Conservation (phyloP, 2,888 invertebrate species). For the Slavum lentiscoides region DNA sequence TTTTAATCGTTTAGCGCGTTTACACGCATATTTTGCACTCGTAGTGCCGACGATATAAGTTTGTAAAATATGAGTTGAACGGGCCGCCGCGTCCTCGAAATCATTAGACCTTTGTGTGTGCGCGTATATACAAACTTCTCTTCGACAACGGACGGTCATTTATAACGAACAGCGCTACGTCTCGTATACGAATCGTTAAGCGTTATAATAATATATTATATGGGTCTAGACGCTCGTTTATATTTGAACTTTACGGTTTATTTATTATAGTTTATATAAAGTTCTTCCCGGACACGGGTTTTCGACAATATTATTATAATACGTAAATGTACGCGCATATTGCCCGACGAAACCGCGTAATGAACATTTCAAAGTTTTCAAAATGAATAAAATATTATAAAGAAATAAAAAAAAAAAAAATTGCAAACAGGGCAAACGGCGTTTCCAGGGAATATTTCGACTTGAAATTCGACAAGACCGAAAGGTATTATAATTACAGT, state of each 20-base stretch:
- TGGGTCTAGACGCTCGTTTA: background rate
- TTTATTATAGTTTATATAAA: constrained; percentile 41
- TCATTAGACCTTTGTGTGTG: constrained; percentile 18
- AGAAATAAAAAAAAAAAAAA: background rate
- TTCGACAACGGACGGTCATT: constrained; percentile 25
- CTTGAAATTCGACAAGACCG: no score
- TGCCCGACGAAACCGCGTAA: background rate
- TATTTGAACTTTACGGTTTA: constrained; percentile 21
- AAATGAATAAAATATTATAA: background rate
- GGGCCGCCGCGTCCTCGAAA: background rate
- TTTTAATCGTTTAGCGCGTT: no score
- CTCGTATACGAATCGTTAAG: constrained; percentile 43
- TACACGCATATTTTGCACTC: background rate
- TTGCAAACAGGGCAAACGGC: no score
- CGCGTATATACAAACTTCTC: constrained; percentile 26
- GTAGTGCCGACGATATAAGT: background rate
- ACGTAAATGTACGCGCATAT: background rate
- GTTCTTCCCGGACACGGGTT: background rate
- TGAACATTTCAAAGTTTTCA: background rate
- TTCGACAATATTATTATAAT: constrained; percentile 2
- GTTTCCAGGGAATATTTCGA: no score
- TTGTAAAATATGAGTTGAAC: constrained; percentile 26
- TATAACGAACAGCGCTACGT: constrained; percentile 19
- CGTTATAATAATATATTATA: background rate
- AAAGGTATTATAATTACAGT: no score